These are phyloP conservation scores for Palaemon carinicauda DNA, from an alignment of 1,140 invertebrate genomes.

Conservation along the genomic window DNA sequence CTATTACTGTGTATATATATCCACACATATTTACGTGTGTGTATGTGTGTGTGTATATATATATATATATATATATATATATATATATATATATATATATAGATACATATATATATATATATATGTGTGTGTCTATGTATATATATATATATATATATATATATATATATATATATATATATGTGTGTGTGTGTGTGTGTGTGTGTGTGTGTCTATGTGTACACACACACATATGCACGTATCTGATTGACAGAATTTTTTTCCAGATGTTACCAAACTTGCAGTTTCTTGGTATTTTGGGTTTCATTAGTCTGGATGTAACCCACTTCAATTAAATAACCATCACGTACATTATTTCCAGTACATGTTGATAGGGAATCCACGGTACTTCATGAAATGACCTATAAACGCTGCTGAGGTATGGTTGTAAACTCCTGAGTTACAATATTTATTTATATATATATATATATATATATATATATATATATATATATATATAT, in stretches of 20 bases:
- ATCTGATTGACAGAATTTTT: too few relatives aligned
- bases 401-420: too few relatives aligned
- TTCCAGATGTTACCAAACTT: too few relatives aligned
- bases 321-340: too few relatives aligned
- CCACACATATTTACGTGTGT: background rate
- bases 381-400: too few relatives aligned
- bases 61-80: background rate
- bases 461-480: background rate
- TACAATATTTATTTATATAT: background rate
- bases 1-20: background rate
- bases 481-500: background rate
- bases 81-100: slow-evolving; percentile 2
- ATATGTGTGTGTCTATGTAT: background rate
- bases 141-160: background rate
- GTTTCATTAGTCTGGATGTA: too few relatives aligned
- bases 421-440: too few relatives aligned
- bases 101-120: background rate
- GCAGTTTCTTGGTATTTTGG: too few relatives aligned
- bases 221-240: background rate
- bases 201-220: background rate
- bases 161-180: background rate
- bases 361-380: too few relatives aligned
- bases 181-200: background rate
- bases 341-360: too few relatives aligned
- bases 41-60: background rate